These are phyloP conservation scores for Xestoiulus laeticollis DNA, from an alignment of 2,888 invertebrate species.

Conservation along the genomic window DNA sequence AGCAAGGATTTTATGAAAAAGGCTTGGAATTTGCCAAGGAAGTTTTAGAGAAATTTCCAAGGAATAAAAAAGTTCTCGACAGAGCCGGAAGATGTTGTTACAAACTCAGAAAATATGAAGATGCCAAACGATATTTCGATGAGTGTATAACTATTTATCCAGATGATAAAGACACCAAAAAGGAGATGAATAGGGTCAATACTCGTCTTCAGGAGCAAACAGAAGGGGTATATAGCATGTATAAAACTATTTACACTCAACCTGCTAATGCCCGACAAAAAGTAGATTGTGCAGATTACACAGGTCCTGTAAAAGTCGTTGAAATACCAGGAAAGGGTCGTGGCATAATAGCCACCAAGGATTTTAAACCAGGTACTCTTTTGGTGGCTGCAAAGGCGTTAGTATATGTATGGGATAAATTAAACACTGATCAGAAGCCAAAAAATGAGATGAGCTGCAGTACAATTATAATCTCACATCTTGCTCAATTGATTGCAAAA, in stretches of 20 bases:
- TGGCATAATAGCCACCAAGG: neutral
- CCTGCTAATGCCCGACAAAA: neutral
- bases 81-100: too few species aligned
- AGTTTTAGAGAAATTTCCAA: neutral
- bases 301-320: neutral
- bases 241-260: neutral
- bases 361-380: neutral
- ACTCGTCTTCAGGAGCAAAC: neutral
- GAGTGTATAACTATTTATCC: neutral
- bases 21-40: neutral
- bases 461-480: neutral
- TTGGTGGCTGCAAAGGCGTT: neutral
- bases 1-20: neutral
- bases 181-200: neutral
- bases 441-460: too few species aligned
- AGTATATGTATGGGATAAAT: neutral
- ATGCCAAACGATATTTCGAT: neutral
- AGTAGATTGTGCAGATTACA: neutral
- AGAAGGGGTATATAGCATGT: neutral
- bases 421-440: too few species aligned
- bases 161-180: neutral
- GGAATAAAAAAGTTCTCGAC: neutral
- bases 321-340: neutral
- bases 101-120: conserved; percentile 8
- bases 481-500: neutral